Percentiles rank a stretch among this genome's conserved stretches.
These are phyloP conservation scores for Apogon hyalosoma DNA, from an alignment of 2,797 vertebrate genomes.

Conservation along the genomic window DNA sequence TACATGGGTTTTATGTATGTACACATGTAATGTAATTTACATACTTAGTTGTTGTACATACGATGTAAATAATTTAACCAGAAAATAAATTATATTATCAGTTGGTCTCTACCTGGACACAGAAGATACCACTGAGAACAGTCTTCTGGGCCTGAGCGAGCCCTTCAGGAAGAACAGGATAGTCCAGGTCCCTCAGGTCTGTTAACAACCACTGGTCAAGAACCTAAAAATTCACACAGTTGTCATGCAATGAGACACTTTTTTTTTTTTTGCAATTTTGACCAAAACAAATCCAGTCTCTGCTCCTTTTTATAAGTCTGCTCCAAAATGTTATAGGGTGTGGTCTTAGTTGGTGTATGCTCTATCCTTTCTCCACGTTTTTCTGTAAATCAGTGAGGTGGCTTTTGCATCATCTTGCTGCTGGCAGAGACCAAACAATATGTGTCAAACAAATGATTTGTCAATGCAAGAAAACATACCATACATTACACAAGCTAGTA, in stretches of 20 bases:
- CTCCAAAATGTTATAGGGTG: too few species aligned
- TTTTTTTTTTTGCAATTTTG: not conserved
- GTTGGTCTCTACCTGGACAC: constrained; percentile 86
- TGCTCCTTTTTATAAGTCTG: too few species aligned
- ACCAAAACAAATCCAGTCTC: too few species aligned
- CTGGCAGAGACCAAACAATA: constrained; percentile 16
- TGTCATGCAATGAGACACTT: not conserved
- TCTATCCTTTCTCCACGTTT: too few species aligned
- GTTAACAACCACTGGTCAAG: constrained; percentile 97
- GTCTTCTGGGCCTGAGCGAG: constrained; percentile 86
- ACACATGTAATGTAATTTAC: too few species aligned
- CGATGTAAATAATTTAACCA: not conserved
- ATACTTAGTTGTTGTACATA: too few species aligned
- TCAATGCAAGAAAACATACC: constrained; percentile 61
- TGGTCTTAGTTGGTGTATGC: too few species aligned
- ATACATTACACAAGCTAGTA: constrained; percentile 61
- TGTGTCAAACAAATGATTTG: constrained; percentile 56
- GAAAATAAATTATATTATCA: constrained; percentile 6
- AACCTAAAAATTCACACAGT: constrained; percentile 61
- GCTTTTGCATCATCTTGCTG: too few species aligned
- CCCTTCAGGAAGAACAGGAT: constrained; percentile 88
- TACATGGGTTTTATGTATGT: too few species aligned
- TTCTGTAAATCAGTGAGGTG: too few species aligned
- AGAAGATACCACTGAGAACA: constrained; percentile 88
- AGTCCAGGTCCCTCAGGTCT: constrained; percentile 91